Percentiles rank a stretch among this genome's conserved stretches.
Evolutionary conservation across 2,113 vertebrate genomes (phyloP).

Genomic region (Fukomys damarensis): DNA sequence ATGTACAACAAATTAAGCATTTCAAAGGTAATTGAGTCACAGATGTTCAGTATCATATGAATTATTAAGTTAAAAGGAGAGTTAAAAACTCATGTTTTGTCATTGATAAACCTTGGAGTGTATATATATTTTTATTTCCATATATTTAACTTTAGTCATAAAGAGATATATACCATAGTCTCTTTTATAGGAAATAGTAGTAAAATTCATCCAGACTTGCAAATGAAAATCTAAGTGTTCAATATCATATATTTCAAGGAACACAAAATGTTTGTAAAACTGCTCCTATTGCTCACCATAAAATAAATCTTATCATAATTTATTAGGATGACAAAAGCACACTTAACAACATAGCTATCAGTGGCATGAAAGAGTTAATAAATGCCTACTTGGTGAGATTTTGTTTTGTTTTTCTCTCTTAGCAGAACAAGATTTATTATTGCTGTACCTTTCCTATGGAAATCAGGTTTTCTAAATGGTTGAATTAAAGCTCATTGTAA

Average conservation of each 20-base stretch:
- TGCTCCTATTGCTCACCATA: background rate
- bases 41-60: slow-evolving; percentile 48
- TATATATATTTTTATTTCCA: slow-evolving; percentile 15
- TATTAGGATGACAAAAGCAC: background rate
- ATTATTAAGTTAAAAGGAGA: slow-evolving; percentile 1
- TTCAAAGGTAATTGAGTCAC: slow-evolving; percentile 10
- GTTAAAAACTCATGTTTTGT: background rate
- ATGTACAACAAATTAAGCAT: slow-evolving; percentile 35
- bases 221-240: slow-evolving; percentile 5
- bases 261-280: background rate
- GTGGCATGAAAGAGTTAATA: slow-evolving; percentile 57
- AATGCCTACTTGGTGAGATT: slow-evolving; percentile 20
- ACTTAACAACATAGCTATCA: background rate
- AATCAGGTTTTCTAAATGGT: slow-evolving; percentile 73
- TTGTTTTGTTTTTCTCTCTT: slow-evolving; percentile 58
- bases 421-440: slow-evolving; percentile 64
- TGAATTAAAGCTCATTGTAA: slow-evolving; percentile 73
- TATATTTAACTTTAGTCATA: background rate
- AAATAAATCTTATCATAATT: slow-evolving; percentile 1
- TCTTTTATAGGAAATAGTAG: background rate
- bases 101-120: background rate
- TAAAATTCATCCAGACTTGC: slow-evolving; percentile 26
- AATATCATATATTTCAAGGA: background rate
- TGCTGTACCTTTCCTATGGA: slow-evolving; percentile 66
- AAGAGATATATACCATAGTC: background rate